Base-by-base conservation (phyloP, 2,888 invertebrate genomes). In the Philaethria dido region DNA sequence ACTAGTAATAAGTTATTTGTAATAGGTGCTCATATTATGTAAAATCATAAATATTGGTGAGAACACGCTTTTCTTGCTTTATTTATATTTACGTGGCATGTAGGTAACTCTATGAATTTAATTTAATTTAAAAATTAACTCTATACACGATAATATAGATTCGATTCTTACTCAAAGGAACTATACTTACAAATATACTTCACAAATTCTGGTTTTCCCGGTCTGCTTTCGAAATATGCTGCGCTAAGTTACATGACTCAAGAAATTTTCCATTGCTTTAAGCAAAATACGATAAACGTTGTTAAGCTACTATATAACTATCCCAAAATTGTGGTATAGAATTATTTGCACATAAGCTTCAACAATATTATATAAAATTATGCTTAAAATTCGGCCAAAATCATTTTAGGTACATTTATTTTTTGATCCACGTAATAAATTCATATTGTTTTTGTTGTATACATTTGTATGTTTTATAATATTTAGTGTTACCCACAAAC, bases 1-100 rank as follows among this genome's bases (percentile, higher is more conserved):
- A 25, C 20, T 65, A 52, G 47, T 16, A 4, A 16, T 60, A 68
- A 60, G 50, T 62, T 33, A 57, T 14, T n/a, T 57, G 57, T 57
- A 22, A 45, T 44, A 45, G 39, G 62, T 33, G 48, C 57, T 47
- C 48, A 33, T 50, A 66, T 22, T 61, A 16, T 57, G 22, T 55
- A 25, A 42, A 39, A 25, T 42, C n/a, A 25, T 11, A 13, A 16
- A 16, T 52, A 52, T 52, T 52, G 29, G 52, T 52, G 52, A 33
- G 29, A 52, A 29, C 16, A 52, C 5, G 29, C 29, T 52, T 52
- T 50, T 6, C 6, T 48, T n/a, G 14, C 8, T 29, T 25, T 16
- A 48, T 52, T 52, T 52, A 29, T 52, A 16, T 52, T n/a, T 52
- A 0, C 11, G 16, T 29, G n/a, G n/a, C n/a, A 3, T 25, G 8